A percentile compares a stretch with the other conserved stretches of the same genome.
Conservation (phyloP, 2,888 invertebrate species). For the Cantharis nigra region DNA sequence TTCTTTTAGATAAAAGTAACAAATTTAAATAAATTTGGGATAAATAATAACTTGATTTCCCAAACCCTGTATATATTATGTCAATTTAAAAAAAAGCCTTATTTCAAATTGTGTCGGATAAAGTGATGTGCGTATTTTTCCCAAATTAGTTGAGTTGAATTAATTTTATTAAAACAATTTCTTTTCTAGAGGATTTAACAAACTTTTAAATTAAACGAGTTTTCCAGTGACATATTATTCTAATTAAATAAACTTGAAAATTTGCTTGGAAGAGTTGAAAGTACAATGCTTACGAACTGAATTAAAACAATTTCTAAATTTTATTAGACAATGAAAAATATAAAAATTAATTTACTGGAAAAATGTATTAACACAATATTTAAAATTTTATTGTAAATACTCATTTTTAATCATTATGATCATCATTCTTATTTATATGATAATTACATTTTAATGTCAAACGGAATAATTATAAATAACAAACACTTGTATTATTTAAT, state of each 20-base stretch:
- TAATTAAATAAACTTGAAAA: background rate
- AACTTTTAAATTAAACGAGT: background rate
- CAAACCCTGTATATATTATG: too few species aligned
- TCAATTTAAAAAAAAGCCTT: background rate
- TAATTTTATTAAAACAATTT: too few species aligned
- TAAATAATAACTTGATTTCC: too few species aligned
- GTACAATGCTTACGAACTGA: background rate
- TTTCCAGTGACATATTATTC: background rate
- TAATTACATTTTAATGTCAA: background rate
- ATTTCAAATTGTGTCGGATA: background rate
- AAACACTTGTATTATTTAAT: background rate
- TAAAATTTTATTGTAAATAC: too few species aligned
- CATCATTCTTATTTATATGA: background rate
- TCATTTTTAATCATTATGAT: background rate
- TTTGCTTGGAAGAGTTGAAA: background rate
- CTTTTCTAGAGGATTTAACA: too few species aligned
- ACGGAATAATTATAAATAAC: background rate
- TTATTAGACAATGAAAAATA: too few species aligned
- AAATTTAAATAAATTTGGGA: too few species aligned
- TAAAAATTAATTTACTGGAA: too few species aligned
- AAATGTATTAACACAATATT: too few species aligned
- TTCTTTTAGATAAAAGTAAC: too few species aligned
- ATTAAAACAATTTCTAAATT: background rate
- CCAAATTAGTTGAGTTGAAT: too few species aligned
- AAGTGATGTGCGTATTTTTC: background rate